Evolutionary conservation across 2,113 vertebrate species (phyloP), one percentile per base, ranked within the genome.

Genomic region (Centropus bengalensis): DNA sequence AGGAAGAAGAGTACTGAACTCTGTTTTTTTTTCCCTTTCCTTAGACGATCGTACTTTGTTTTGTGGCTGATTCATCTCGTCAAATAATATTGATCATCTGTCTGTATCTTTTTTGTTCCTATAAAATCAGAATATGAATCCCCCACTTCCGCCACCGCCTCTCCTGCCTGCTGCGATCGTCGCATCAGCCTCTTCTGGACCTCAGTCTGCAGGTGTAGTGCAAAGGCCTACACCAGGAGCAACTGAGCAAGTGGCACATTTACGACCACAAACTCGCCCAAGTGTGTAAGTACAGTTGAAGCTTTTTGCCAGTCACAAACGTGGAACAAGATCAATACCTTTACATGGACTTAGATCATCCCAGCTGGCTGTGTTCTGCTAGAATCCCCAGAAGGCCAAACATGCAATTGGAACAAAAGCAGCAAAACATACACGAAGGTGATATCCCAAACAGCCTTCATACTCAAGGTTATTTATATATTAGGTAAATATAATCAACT

Each of bases 281-380:
- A 99, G 98, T 83, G 99, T 99, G 99, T 99, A 98, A 99, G 99
- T 99, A 87, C 62, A 92, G 82, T 3, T 24, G 47, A 84, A 84
- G 66, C 33, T 60, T 86, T 58, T 82, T 12, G 2, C 18, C 21
- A 30, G 24, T 76, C 19, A 52, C 27, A 70, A 70, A 69, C 62
- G 47, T 5, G 32, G 76, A 79, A 38, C 0, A 1, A 52, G 51
- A 75, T 90, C 54, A 51, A 14, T 60, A 33, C 30, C 36, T 89
- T 89, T 68, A 52, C 68, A 18, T 28, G 26, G 71, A 64, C 7
- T 13, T 86, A 26, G 5, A 33, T 74, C 36, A 16, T 5, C 1
- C 40, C 60, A 59, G 51, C 69, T 94, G 67, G n/a, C 56, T 79
- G 6, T 30, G 38, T 92, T 88, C 88, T 96, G 81, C 78, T 66